These are phyloP conservation scores for Gadus macrocephalus DNA, from an alignment of 2,113 vertebrate genomes.

Conservation along the genomic window DNA sequence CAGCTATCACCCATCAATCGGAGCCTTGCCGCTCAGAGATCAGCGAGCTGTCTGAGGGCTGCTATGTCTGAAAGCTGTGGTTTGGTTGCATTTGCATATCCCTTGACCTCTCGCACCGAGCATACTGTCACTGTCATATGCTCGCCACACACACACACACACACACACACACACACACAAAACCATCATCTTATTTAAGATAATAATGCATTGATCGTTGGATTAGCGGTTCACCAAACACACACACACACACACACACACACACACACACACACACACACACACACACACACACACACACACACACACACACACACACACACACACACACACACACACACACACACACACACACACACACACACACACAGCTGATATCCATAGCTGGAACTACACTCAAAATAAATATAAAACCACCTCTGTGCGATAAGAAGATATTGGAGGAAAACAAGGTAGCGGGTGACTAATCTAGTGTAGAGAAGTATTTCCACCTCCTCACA, in stretches of 20 bases:
- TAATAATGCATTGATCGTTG: too few relatives aligned
- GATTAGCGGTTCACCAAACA: too few relatives aligned
- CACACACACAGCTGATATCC: not conserved
- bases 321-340: not conserved
- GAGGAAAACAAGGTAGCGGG: too few relatives aligned
- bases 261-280: not conserved
- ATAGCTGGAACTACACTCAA: too few relatives aligned
- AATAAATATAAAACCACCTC: too few relatives aligned
- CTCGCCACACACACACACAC: conserved; percentile 8
- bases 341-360: not conserved
- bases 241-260: not conserved
- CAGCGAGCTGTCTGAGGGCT: conserved; percentile 25
- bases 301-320: too few relatives aligned
- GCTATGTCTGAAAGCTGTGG: conserved; percentile 22
- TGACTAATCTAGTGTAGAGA: too few relatives aligned
- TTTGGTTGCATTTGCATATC: conserved; percentile 32
- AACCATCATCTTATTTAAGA: not conserved
- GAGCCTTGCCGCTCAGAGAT: conserved; percentile 16
- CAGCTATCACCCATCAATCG: conserved; percentile 35
- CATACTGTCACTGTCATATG: conserved; percentile 20
- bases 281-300: too few relatives aligned
- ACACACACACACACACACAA: not conserved
- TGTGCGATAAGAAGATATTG: too few relatives aligned
- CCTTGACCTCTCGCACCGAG: conserved; percentile 23
- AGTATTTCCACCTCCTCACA: not conserved